Percentiles rank a stretch among this genome's conserved stretches.
These are phyloP conservation scores for Anorthoa munda DNA, from an alignment of 2,888 invertebrate species.

Conservation along the genomic window DNA sequence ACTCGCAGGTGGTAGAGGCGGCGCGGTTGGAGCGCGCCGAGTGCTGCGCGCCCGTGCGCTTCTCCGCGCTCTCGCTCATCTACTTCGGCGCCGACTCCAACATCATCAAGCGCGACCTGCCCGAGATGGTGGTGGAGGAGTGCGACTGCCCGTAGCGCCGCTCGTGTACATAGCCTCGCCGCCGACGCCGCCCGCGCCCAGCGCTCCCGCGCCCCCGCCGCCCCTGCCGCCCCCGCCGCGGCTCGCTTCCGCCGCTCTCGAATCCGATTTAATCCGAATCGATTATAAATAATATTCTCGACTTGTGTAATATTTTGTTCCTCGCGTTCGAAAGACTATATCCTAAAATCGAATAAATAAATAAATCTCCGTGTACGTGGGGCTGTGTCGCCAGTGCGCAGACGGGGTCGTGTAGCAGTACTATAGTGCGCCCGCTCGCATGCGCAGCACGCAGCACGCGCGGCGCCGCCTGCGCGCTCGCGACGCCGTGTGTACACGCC, in stretches of 20 bases:
- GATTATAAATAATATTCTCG: constrained; percentile 90
- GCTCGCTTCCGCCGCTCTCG: constrained; percentile 88
- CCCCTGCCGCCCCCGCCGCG: constrained; percentile 77
- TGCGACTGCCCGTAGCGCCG: constrained; percentile 96
- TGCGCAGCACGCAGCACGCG: constrained; percentile 47
- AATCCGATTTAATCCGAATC: constrained; percentile 89
- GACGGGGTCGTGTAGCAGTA: constrained; percentile 54
- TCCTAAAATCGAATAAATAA: constrained; percentile 87
- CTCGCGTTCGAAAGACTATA: constrained; percentile 91
- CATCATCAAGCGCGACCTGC: constrained; percentile 98
- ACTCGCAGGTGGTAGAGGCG: constrained; percentile 97
- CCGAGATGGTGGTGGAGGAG: constrained; percentile 99
- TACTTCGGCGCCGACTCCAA: constrained; percentile 97
- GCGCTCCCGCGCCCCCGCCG: constrained; percentile 69
- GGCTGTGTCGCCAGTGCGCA: constrained; percentile 72
- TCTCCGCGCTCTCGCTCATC: constrained; percentile 97
- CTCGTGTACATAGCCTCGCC: constrained; percentile 80
- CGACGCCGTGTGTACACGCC: constrained; percentile 77
- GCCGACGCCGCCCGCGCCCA: constrained; percentile 66
- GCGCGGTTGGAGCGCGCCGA: constrained; percentile 97
- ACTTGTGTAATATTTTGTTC: constrained; percentile 91
- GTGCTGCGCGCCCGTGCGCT: constrained; percentile 97
- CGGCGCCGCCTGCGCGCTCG: constrained; percentile 70
- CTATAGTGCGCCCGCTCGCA: constrained; percentile 45
- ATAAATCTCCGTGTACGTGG: constrained; percentile 74